Evolutionary conservation across 2,888 invertebrate genomes (phyloP).

Genomic region (Synergus japonicus): DNA sequence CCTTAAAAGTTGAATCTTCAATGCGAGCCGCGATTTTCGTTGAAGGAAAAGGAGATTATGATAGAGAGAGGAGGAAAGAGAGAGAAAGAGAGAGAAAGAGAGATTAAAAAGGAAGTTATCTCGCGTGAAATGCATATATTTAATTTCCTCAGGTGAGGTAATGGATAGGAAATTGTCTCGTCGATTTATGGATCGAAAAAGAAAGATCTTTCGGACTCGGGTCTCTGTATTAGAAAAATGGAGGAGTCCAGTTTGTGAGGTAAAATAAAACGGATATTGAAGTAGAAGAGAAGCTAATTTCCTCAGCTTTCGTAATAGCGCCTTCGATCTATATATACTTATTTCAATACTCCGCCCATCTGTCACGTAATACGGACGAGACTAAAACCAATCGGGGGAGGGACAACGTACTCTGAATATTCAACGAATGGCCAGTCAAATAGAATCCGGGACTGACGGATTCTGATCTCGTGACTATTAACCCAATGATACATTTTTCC

Average conservation of each 20-base stretch:
- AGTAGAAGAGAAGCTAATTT: slow-evolving; percentile 26
- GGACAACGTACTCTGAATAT: slow-evolving; percentile 16
- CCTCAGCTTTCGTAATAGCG: slow-evolving; percentile 12
- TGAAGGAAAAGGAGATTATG: neutral
- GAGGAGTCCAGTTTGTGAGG: neutral
- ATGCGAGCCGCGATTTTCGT: neutral
- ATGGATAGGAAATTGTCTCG: slow-evolving; percentile 17
- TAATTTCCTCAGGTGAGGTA: slow-evolving; percentile 11
- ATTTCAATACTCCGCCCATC: slow-evolving; percentile 15
- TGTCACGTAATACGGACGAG: slow-evolving; percentile 27
- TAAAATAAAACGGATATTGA: slow-evolving; percentile 31
- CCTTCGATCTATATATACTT: slow-evolving; percentile 35
- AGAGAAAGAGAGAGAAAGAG: slow-evolving; percentile 29
- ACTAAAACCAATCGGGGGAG: neutral
- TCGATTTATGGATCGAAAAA: slow-evolving; percentile 1
- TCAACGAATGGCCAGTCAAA: slow-evolving; percentile 54
- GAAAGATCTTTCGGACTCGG: neutral
- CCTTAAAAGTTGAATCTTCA: slow-evolving; percentile 25
- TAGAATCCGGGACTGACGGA: slow-evolving; percentile 68
- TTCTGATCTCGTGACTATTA: slow-evolving; percentile 54
- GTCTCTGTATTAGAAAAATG: neutral
- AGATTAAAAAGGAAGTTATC: slow-evolving; percentile 41
- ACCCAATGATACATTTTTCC: slow-evolving; percentile 43
- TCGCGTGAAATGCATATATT: slow-evolving; percentile 3
- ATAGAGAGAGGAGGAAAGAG: neutral